Conservation (phyloP, 2,797 vertebrate genomes). For the Coregonus suidteri region DNA sequence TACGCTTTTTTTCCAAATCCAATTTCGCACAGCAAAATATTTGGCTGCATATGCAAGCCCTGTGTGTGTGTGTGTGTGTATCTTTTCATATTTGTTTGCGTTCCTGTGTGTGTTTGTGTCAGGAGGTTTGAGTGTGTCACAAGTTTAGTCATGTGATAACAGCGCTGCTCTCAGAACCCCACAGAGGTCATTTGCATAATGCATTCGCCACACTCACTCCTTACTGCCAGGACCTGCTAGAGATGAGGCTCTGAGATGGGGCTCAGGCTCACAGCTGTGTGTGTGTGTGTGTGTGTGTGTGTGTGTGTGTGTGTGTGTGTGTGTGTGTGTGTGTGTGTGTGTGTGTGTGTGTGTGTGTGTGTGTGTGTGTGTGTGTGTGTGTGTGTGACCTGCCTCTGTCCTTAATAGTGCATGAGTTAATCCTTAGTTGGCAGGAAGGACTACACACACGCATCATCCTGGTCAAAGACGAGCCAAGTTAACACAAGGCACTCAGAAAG, state of each 20-base stretch:
- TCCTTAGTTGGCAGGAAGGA: neutral
- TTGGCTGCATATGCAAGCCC: too few species aligned
- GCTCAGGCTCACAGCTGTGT: slow-evolving; percentile 10
- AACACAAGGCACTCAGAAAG: neutral
- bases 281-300: slow-evolving; percentile 20
- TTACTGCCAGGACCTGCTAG: slow-evolving; percentile 54
- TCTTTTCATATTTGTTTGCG: neutral
- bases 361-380: slow-evolving; percentile 16
- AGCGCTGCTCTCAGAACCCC: slow-evolving; percentile 40
- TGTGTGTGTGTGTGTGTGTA: slow-evolving; percentile 9
- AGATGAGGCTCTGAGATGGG: slow-evolving; percentile 39
- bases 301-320: neutral
- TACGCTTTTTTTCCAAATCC: too few species aligned
- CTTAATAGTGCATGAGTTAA: neutral
- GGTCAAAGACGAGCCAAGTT: neutral
- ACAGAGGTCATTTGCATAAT: slow-evolving; percentile 61
- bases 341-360: slow-evolving; percentile 22
- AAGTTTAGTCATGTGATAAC: slow-evolving; percentile 53
- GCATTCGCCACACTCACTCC: slow-evolving; percentile 54
- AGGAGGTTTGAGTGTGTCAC: slow-evolving; percentile 45
- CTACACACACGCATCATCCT: neutral
- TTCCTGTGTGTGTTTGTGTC: slow-evolving; percentile 26
- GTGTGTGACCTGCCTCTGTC: neutral
- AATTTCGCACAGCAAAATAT: too few species aligned
- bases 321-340: neutral